Conservation (phyloP, 1,140 invertebrate species). For the Anoplophora glabripennis region DNA sequence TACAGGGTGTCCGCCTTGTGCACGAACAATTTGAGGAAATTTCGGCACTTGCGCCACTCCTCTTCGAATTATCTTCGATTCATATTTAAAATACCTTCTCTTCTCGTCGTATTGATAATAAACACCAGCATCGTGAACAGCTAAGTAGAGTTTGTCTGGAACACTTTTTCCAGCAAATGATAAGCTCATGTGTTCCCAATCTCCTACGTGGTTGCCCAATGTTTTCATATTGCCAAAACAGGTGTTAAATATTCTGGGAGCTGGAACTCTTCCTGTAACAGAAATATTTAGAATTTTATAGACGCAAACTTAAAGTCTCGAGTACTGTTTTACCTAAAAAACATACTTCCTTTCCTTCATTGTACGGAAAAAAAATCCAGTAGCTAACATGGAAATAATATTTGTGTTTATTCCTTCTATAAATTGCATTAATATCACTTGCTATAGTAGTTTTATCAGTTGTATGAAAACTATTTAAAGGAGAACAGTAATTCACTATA, state of each 20-base stretch:
- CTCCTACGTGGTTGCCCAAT: slow-evolving; percentile 64
- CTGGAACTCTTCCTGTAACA: slow-evolving; percentile 53
- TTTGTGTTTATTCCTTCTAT: slow-evolving; percentile 1
- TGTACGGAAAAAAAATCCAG: slow-evolving; percentile 69
- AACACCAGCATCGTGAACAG: slow-evolving; percentile 60
- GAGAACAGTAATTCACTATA: slow-evolving; percentile 52
- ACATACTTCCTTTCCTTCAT: slow-evolving; percentile 57
- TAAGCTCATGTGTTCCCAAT: slow-evolving; percentile 66
- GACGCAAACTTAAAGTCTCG: background rate
- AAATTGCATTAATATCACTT: slow-evolving; percentile 3
- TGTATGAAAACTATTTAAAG: slow-evolving; percentile 12
- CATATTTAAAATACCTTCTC: slow-evolving; percentile 52
- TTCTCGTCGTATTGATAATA: slow-evolving; percentile 57
- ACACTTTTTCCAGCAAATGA: slow-evolving; percentile 54
- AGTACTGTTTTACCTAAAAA: slow-evolving; percentile 45
- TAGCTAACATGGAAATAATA: slow-evolving; percentile 61
- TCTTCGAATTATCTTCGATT: slow-evolving; percentile 56
- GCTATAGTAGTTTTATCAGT: slow-evolving; percentile 8
- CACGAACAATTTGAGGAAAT: slow-evolving; percentile 57
- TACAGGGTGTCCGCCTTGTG: slow-evolving; percentile 57
- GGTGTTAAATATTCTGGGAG: slow-evolving; percentile 56
- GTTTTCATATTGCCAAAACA: slow-evolving; percentile 58
- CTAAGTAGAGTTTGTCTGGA: slow-evolving; percentile 58
- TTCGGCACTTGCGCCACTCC: slow-evolving; percentile 59
- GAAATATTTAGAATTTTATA: slow-evolving; percentile 11